Conservation (phyloP, 1,140 invertebrate species). For the Hyles euphorbiae region DNA sequence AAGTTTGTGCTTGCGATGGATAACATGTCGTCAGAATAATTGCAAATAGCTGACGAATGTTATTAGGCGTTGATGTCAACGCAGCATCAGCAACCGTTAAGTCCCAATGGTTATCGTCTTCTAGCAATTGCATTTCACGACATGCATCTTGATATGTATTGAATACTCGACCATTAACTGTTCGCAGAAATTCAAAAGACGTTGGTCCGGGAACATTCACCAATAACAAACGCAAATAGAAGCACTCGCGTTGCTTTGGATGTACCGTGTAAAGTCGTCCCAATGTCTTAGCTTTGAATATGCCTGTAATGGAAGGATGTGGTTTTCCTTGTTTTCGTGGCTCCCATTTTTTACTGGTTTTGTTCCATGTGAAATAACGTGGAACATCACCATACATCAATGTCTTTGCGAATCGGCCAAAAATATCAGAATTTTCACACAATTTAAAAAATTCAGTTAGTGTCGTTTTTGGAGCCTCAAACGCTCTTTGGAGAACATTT, state of each 20-base stretch:
- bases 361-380: conserved; percentile 26
- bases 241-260: conserved; percentile 27
- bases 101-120: conserved; percentile 27
- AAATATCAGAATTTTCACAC: conserved; percentile 23
- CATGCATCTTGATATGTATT: conserved; percentile 28
- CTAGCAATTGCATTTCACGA: conserved; percentile 26
- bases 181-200: conserved; percentile 28
- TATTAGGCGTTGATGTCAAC: conserved; percentile 4
- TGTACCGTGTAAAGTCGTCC: conserved; percentile 19
- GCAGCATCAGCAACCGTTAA: conserved; percentile 19
- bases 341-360: conserved; percentile 24
- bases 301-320: conserved; percentile 13
- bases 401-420: conserved; percentile 26
- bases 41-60: conserved; percentile 16
- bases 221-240: conserved; percentile 28
- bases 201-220: conserved; percentile 25
- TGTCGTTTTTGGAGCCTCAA: conserved; percentile 26
- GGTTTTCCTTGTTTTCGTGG: conserved; percentile 20
- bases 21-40: conserved; percentile 25
- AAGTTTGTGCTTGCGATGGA: conserved; percentile 19
- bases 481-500: conserved; percentile 24
- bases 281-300: conserved; percentile 24
- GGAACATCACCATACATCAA: conserved; percentile 23
- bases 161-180: conserved; percentile 25
- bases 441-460: conserved; percentile 24